Percentiles rank a stretch among this genome's conserved stretches.
These are phyloP conservation scores for Berghia stephanieae DNA, from an alignment of 1,140 invertebrate species.

Conservation along the genomic window DNA sequence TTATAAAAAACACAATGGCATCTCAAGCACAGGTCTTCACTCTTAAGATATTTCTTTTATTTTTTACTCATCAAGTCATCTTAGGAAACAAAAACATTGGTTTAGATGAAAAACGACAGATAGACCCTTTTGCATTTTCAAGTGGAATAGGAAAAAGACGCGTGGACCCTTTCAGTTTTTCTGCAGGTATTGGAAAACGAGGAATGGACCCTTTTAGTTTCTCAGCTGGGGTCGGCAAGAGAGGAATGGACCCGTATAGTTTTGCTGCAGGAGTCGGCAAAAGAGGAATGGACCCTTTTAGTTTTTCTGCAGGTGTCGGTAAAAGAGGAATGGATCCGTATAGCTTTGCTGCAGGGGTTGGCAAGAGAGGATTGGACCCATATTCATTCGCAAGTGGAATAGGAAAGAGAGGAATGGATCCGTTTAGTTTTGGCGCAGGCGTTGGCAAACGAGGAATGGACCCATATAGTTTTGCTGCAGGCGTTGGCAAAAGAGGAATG, in stretches of 20 bases:
- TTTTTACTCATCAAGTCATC: no score
- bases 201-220: conserved; percentile 24
- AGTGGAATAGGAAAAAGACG: conserved; percentile 11
- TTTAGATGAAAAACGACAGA: conserved; percentile 9
- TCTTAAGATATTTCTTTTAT: no score
- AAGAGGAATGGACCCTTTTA: neutral
- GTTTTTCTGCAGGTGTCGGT: no score
- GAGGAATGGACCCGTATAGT: neutral
- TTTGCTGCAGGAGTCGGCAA: conserved; percentile 12
- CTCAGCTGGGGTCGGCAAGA: conserved; percentile 19
- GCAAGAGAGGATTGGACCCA: conserved; percentile 8
- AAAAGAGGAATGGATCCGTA: conserved; percentile 11
- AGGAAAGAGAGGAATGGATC: conserved; percentile 20
- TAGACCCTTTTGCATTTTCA: conserved; percentile 20
- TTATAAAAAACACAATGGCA: no score
- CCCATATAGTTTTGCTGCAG: neutral
- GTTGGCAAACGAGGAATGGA: conserved; percentile 22
- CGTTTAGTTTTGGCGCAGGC: conserved; percentile 9
- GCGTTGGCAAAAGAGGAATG: conserved; percentile 13
- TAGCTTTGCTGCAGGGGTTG: neutral
- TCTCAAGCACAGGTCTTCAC: no score
- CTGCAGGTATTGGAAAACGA: conserved; percentile 19
- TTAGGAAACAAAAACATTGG: no score
- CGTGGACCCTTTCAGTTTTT: neutral
- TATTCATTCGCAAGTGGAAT: conserved; percentile 25